These are phyloP conservation scores for Branchinecta sandiegonensis DNA, from an alignment of 2,888 invertebrate species.

Conservation along the genomic window DNA sequence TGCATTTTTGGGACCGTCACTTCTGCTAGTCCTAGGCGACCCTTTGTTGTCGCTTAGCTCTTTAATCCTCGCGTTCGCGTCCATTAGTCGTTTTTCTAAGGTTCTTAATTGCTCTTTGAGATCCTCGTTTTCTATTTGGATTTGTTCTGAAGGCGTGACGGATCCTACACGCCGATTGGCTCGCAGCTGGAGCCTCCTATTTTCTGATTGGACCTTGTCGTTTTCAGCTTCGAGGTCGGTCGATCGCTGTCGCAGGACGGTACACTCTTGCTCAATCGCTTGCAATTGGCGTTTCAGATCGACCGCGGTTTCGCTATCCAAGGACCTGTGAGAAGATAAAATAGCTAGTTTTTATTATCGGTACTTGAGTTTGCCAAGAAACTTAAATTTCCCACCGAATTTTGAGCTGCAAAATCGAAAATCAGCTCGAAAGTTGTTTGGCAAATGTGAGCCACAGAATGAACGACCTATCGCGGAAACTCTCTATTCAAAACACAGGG, in stretches of 20 bases:
- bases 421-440: too few species aligned
- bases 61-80: constrained; percentile 36
- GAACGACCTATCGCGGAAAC: too few species aligned
- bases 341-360: background rate
- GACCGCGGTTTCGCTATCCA: constrained; percentile 32
- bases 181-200: constrained; percentile 50
- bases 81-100: constrained; percentile 48
- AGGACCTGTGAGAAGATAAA: constrained; percentile 27
- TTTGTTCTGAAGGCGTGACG: constrained; percentile 27
- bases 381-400: too few species aligned
- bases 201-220: constrained; percentile 56
- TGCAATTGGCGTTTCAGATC: constrained; percentile 50
- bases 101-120: constrained; percentile 46
- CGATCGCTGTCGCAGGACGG: constrained; percentile 47
- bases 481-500: too few species aligned
- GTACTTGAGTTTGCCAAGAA: too few species aligned
- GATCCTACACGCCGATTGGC: constrained; percentile 30
- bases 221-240: constrained; percentile 52
- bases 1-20: constrained; percentile 26
- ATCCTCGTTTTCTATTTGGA: constrained; percentile 34
- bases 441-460: too few species aligned
- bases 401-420: too few species aligned
- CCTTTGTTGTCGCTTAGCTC: constrained; percentile 25
- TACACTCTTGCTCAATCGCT: constrained; percentile 60
- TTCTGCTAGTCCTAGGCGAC: constrained; percentile 22